Evolutionary conservation across 2,113 vertebrate species (phyloP).

Genomic region (Isurus oxyrinchus): DNA sequence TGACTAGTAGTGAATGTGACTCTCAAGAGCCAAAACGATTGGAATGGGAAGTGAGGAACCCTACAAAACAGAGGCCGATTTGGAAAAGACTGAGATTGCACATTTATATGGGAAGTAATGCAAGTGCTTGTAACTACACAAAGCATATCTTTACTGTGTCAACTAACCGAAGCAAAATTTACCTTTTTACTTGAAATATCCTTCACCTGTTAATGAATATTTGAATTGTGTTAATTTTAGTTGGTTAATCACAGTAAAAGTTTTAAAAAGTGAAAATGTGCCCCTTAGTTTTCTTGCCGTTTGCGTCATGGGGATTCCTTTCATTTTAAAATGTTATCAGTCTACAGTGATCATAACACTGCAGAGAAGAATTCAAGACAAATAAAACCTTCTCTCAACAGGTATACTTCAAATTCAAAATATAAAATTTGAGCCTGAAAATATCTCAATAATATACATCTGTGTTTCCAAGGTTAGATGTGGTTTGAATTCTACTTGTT

Average conservation of each 20-base stretch:
- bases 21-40: background rate
- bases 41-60: background rate
- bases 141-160: background rate
- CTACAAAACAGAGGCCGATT: background rate
- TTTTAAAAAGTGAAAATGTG: background rate
- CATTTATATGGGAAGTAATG: background rate
- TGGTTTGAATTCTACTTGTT: background rate
- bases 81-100: background rate
- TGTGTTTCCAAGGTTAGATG: background rate
- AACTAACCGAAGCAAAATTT: background rate
- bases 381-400: conserved; percentile 11
- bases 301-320: background rate
- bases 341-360: background rate
- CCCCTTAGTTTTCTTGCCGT: background rate
- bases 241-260: background rate
- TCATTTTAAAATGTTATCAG: background rate
- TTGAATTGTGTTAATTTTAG: background rate
- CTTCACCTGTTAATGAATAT: background rate
- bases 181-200: background rate
- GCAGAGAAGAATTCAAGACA: background rate
- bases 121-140: background rate
- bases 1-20: background rate
- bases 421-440: background rate
- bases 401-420: background rate
- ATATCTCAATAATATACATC: background rate